Base-by-base conservation (phyloP, 2,113 vertebrate species). In the Ciconia maguari region DNA sequence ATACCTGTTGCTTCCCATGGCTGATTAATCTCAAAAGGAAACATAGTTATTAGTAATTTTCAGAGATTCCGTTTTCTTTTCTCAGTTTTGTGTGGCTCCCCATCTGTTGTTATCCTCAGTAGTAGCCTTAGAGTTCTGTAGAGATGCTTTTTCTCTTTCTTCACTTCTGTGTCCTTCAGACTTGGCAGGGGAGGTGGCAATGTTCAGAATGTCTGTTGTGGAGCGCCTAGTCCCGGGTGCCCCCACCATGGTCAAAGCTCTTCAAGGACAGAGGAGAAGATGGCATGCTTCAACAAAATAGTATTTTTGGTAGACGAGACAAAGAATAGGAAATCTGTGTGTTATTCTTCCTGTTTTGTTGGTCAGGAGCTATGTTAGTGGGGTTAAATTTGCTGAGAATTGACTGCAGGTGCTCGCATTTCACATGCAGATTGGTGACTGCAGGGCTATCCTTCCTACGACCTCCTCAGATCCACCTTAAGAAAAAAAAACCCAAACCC, bases 131-230 rank as follows among this genome's bases (percentile, higher is more conserved):
- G 9, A 2, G 9, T 19, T 36, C 44, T 55, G 41, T 52, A 36
- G 26, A 85, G 36, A 27, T 38, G 51, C 7, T 77, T 51, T 29
- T 55, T 91, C 38, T 58, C 27, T 61, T 21, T 77, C 20, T 78
- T 72, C 36, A 20, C 8, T 30, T 71, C 32, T 25, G 9, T 30
- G 18, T 62, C 58, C 27, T 46, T 82, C 65, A 68, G 16, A 41
- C 58, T 68, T n/a, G 10, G 22, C 0, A 0, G n/a, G 10, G 64
- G 26, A 77, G 17, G 54, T 46, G 21, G 17, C 41, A 49, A 64
- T 48, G 9, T 49, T 83, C 22, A 65, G 61, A 64, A 83, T n/a
- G 76, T 79, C 20, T 83, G 27, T 55, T 52, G 12, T 38, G 61
- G 77, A 64, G 14, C 5, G 5, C n/a, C 61, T 84, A 49, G 29